Percentiles rank a stretch among this genome's conserved stretches.
phyloP scores from a whole-genome alignment of 2,113 vertebrate genomes.

The Chamaea fasciata region DNA sequence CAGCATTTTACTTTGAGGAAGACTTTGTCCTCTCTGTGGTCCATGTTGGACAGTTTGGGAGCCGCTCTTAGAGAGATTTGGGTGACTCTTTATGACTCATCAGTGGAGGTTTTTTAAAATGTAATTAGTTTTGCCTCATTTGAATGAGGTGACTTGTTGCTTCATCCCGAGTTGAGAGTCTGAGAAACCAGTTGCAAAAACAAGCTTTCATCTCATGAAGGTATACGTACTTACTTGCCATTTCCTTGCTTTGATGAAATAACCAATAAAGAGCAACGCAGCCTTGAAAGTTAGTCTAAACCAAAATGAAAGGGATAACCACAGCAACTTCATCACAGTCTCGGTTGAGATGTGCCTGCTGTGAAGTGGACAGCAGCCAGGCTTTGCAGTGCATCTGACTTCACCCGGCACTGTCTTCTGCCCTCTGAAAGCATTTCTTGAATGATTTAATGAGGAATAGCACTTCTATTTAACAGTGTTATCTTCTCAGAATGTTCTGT shows the following conservation, averaged over 20 bases:
- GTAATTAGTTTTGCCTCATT: conserved; percentile 9
- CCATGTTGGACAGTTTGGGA: background rate
- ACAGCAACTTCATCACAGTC: background rate
- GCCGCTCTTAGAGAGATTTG: background rate
- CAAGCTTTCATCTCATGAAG: background rate
- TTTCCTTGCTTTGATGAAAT: conserved; percentile 17
- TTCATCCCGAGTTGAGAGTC: background rate
- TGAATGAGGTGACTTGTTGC: background rate
- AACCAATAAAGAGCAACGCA: background rate
- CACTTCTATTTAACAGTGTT: background rate
- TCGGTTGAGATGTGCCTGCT: background rate
- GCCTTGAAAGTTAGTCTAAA: background rate
- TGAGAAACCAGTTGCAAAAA: conserved; percentile 6
- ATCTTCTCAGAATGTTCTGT: background rate
- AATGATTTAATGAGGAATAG: background rate
- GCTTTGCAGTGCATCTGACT: background rate
- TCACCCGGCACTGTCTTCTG: conserved; percentile 17
- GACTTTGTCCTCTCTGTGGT: background rate
- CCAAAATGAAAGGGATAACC: background rate
- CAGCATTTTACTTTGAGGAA: background rate
- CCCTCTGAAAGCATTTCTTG: background rate
- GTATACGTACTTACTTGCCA: background rate
- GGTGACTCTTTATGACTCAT: background rate
- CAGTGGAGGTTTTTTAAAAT: background rate
- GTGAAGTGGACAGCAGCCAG: background rate